Evolutionary conservation across 92 coral and sea anemone species (phyloP).

Genomic region (Porites lobata): DNA sequence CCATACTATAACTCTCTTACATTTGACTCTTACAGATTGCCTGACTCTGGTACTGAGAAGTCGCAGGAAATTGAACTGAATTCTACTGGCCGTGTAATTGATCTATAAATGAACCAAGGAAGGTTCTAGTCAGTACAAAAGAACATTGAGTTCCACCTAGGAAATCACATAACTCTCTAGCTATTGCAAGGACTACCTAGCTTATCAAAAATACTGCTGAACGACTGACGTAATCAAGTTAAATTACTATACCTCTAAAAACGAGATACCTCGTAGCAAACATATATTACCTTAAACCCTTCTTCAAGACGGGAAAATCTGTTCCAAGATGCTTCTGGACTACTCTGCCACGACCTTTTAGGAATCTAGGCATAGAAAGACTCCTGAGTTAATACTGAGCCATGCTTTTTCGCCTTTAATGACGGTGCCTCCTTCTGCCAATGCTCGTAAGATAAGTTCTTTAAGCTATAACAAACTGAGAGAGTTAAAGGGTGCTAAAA

Average conservation of each 20-base stretch:
- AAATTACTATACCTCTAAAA: not conserved
- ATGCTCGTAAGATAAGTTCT: too few relatives aligned
- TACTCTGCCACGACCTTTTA: conserved; percentile 77
- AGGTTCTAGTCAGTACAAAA: not conserved
- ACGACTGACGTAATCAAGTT: not conserved
- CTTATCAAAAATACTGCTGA: not conserved
- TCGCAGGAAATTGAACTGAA: conserved; percentile 95
- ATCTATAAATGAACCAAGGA: conserved; percentile 57
- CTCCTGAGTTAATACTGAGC: not conserved
- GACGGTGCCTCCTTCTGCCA: not conserved
- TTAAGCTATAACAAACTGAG: not conserved
- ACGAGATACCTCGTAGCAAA: too few relatives aligned
- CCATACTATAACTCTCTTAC: conserved; percentile 94
- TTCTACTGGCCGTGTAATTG: conserved; percentile 84
- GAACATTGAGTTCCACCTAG: not conserved
- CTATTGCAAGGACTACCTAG: too few relatives aligned
- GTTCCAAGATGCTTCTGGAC: conserved; percentile 73
- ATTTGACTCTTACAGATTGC: conserved; percentile 85
- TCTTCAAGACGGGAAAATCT: conserved; percentile 74
- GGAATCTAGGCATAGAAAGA: conserved; percentile 67
- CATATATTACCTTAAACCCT: conserved; percentile 77
- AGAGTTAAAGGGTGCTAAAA: too few relatives aligned
- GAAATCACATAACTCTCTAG: too few relatives aligned
- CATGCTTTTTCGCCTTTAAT: not conserved
- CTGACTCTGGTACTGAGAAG: conserved; percentile 86